These are phyloP conservation scores for Dipodomys merriami DNA, from an alignment of 2,113 vertebrate genomes.

Conservation along the genomic window DNA sequence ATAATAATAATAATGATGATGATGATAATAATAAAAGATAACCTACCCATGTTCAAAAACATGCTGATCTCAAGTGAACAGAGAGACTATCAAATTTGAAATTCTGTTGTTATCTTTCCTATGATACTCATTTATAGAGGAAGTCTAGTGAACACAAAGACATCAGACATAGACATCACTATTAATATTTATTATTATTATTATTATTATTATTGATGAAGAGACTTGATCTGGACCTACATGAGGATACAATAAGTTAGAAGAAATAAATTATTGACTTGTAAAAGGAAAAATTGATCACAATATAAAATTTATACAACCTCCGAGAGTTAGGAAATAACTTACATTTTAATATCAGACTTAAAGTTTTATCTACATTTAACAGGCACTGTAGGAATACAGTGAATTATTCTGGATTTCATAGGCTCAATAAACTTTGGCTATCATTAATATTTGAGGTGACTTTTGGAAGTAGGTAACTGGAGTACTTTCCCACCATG, in stretches of 20 bases:
- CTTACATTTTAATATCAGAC: constrained; percentile 45
- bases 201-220: constrained; percentile 14
- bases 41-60: constrained; percentile 75
- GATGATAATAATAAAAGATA: constrained; percentile 1
- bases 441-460: constrained; percentile 73
- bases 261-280: not conserved
- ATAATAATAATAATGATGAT: no score
- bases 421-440: constrained; percentile 50
- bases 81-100: constrained; percentile 77
- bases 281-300: not conserved
- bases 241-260: not conserved
- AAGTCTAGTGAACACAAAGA: not conserved
- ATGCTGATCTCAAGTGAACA: constrained; percentile 77
- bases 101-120: constrained; percentile 65
- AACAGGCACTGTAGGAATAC: constrained; percentile 64
- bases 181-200: not conserved
- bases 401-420: constrained; percentile 47
- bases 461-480: not conserved
- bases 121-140: not conserved
- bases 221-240: not conserved
- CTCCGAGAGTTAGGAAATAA: constrained; percentile 32
- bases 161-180: not conserved
- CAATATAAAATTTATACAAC: not conserved
- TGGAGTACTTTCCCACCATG: no score
- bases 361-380: constrained; percentile 60